Base-by-base conservation (phyloP, 1,140 invertebrate genomes). In the Drosophila pectinifera region DNA sequence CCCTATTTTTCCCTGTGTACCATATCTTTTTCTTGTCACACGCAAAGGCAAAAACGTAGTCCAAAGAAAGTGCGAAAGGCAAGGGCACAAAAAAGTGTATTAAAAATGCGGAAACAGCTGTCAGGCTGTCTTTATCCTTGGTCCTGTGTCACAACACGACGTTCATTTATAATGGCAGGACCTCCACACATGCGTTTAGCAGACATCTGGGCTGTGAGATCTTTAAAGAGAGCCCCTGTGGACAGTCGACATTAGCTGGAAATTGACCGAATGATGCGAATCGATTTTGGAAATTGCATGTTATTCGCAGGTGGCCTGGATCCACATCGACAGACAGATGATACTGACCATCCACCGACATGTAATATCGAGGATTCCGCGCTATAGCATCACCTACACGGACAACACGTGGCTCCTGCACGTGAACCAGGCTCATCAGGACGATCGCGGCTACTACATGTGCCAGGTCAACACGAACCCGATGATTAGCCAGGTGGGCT, bases 391-490 rank as follows among this genome's bases (percentile, higher is more conserved):
- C 11, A 97, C 96, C 2, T 96, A 97, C 92, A 97, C 97, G 92
- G 97, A 97, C 74, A 97, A 97, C 93, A 98, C 97, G 13, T 98
- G 97, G 97, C 93, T 97, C 49, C 93, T 98, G 41, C 96, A 98
- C 92, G 97, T 98, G 36, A 96, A 94, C 83, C 96, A 96, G 85
- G 97, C 97, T 14, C 97, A 98, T 85, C 95, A 96, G 91, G 96
- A 98, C 86, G 97, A 98, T 93, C 94, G 96, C 42, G 97, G 97
- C 53, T 97, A 96, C 92, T 98, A 97, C 92, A 97, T 98, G 96
- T 97, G 96, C 92, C 96, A 97, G 94, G 96, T 98, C 57, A 98
- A 98, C 92, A 98, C 98, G n/a, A 97, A 97, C 91, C 98, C 98
- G 0, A 98, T 98, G 97, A 98, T 98, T 69, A 97, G 96, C 90